A percentile compares a stretch with the other conserved stretches of the same genome.
These are phyloP conservation scores for Drosophila diplacantha DNA, from an alignment of 2,888 invertebrate genomes.

Conservation along the genomic window DNA sequence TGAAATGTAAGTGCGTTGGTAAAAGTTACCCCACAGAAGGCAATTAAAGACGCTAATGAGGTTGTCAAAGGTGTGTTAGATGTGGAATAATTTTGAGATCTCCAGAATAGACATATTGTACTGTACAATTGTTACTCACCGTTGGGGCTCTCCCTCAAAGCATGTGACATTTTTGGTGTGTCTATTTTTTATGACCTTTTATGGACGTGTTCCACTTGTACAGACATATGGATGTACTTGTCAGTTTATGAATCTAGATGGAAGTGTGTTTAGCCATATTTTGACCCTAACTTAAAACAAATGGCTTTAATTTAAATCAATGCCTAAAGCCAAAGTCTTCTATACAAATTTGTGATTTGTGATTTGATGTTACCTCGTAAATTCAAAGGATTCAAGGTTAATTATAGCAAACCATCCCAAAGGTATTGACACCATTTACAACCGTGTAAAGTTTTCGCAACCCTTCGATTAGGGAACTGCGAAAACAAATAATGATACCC, in stretches of 20 bases:
- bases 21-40: constrained; percentile 7
- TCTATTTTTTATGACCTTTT: constrained; percentile 40
- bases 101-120: background rate
- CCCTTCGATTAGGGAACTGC: constrained; percentile 2
- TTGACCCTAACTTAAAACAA: background rate
- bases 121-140: background rate
- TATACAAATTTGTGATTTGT: background rate
- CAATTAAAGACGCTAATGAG: constrained; percentile 13
- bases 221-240: constrained; percentile 1
- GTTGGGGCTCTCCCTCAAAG: background rate
- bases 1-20: constrained; percentile 36
- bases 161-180: constrained; percentile 20
- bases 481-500: constrained; percentile 5
- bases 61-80: constrained; percentile 4
- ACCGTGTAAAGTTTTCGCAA: background rate
- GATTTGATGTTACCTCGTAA: background rate
- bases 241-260: background rate
- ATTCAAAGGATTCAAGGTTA: background rate
- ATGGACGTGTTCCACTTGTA: constrained; percentile 53
- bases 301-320: too few species aligned
- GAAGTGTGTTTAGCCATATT: background rate
- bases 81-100: constrained; percentile 1
- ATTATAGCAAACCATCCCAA: background rate
- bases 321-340: too few species aligned
- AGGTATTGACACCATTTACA: background rate